phyloP scores from a whole-genome alignment of 2,113 vertebrate species.

The Hiodon tergisus region DNA sequence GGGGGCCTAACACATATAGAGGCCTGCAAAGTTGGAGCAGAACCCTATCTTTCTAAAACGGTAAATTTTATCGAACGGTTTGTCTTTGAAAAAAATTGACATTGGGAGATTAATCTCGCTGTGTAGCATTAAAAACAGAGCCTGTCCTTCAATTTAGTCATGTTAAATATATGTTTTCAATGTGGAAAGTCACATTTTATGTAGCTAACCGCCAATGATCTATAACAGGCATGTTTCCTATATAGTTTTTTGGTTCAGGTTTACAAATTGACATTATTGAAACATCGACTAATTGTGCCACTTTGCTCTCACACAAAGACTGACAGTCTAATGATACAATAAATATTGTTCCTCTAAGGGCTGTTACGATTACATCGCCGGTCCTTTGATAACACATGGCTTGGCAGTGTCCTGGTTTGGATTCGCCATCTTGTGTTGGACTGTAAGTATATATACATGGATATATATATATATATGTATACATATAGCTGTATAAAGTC shows the following conservation, averaged over 20 bases:
- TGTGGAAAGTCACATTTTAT: neutral
- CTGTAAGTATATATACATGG: conserved; percentile 21
- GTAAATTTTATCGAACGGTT: conserved; percentile 7
- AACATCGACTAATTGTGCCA: too few relatives aligned
- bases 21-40: conserved; percentile 19
- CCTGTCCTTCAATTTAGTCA: neutral
- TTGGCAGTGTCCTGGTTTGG: conserved; percentile 30
- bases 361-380: conserved; percentile 21
- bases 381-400: conserved; percentile 14
- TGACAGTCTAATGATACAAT: neutral
- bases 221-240: too few relatives aligned
- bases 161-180: neutral
- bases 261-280: too few relatives aligned
- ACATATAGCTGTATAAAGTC: too few relatives aligned
- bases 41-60: conserved; percentile 13
- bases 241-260: too few relatives aligned
- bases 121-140: too few relatives aligned
- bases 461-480: neutral
- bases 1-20: neutral
- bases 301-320: neutral
- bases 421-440: conserved; percentile 32
- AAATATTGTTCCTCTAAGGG: conserved; percentile 6
- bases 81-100: neutral
- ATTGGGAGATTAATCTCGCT: too few relatives aligned
- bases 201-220: too few relatives aligned